phyloP scores from a whole-genome alignment of 2,888 invertebrate genomes.

The Nemoura dubitans region DNA sequence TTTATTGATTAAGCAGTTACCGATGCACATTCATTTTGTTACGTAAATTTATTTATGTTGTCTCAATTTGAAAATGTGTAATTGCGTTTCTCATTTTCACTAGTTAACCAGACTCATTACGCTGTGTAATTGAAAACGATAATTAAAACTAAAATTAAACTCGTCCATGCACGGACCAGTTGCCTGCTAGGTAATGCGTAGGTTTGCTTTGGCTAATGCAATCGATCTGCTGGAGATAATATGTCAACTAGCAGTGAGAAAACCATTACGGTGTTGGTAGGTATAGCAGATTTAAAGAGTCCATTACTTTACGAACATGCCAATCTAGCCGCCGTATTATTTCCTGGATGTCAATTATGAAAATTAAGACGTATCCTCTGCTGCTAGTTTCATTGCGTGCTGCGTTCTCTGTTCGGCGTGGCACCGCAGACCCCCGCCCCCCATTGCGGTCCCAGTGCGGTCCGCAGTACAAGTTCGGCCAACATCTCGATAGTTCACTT shows the following conservation, averaged over 20 bases:
- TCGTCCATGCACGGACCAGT: not conserved
- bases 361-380: too few species aligned
- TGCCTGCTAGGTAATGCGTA: not conserved
- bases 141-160: not conserved
- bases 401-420: too few species aligned
- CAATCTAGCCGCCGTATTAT: too few species aligned
- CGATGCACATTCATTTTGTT: conserved; percentile 12
- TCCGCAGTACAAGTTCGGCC: too few species aligned
- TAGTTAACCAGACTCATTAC: not conserved
- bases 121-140: not conserved
- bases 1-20: not conserved
- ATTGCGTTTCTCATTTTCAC: not conserved
- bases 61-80: not conserved
- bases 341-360: not conserved
- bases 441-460: too few species aligned
- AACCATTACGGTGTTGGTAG: not conserved
- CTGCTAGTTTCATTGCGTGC: too few species aligned
- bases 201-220: not conserved
- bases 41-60: not conserved
- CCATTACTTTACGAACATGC: not conserved
- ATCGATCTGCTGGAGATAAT: not conserved
- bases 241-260: not conserved
- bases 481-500: too few species aligned
- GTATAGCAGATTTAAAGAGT: not conserved
- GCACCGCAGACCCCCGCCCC: too few species aligned